Base-by-base conservation (phyloP, 2,797 vertebrate genomes). In the Argya squamiceps region DNA sequence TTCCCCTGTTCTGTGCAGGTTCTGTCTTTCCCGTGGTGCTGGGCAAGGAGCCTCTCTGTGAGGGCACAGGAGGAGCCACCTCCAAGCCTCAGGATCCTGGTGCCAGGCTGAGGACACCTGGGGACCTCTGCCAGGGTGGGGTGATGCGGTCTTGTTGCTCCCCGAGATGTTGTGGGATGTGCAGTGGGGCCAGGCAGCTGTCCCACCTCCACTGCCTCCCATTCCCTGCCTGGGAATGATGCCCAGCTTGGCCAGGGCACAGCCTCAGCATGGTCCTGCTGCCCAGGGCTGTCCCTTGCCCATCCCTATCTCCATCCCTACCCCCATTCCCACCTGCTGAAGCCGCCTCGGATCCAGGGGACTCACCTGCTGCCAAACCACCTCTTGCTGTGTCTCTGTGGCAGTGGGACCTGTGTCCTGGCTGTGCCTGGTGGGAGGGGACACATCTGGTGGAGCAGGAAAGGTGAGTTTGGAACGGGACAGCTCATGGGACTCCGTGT, bases 61-160 rank as follows among this genome's bases (percentile, higher is more conserved):
- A 46, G 15, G 43, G 36, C 39, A 22, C 0, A 3, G 37, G 15
- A 67, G 20, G 23, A 71, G 63, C 46, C 64, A 53, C 22, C 44
- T 47, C 64, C 0, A 2, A 3, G 0, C 22, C 44, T 41, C 0
- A 0, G 23, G 44, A 47, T 44, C 49, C n/a, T 2, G 2, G 32
- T 50, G 43, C n/a, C 56, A 41, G 37, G 29, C 37, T 63, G 69
- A 58, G 37, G 37, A 23, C 58, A 39, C 21, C 44, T 44, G 11
- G 16, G 59, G 7, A 46, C 44, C 44, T 62, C 23, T 0, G 13
- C 3, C 2, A n/a, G 11, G 29, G 19, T 36, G 56, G 43, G 36
- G 65, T 2, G 3, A 22, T 1, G 4, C 27, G 5, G 1, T 9
- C 30, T 20, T 10, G 0, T 5, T 23, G 34, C 52, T 52, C 88